Conservation (phyloP, 1,140 invertebrate genomes). For the Tyrophagus putrescentiae region DNA sequence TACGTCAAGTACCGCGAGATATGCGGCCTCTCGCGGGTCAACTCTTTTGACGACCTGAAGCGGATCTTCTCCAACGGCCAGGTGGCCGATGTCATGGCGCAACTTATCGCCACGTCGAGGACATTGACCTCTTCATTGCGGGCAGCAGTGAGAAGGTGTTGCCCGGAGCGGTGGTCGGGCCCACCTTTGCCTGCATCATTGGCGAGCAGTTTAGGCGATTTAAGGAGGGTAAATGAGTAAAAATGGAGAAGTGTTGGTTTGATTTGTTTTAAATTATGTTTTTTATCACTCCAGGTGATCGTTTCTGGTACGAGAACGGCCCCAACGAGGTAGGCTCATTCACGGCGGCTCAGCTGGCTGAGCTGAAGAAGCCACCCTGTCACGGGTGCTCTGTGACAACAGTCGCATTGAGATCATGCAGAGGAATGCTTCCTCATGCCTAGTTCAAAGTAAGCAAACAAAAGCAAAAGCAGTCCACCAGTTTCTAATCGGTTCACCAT, state of each 20-base stretch:
- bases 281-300: slow-evolving; percentile 49
- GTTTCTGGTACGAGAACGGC: slow-evolving; percentile 57
- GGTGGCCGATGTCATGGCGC: slow-evolving; percentile 44
- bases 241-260: slow-evolving; percentile 24
- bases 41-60: slow-evolving; percentile 55
- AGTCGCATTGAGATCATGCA: slow-evolving; percentile 45
- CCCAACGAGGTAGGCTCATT: slow-evolving; percentile 41
- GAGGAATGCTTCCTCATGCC: neutral
- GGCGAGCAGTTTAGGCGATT: slow-evolving; percentile 39
- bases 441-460: neutral
- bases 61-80: slow-evolving; percentile 33
- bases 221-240: slow-evolving; percentile 48
- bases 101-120: slow-evolving; percentile 32
- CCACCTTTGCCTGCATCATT: slow-evolving; percentile 42
- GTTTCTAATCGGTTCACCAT: neutral
- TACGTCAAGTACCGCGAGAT: slow-evolving; percentile 65
- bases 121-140: slow-evolving; percentile 34
- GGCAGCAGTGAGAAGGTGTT: slow-evolving; percentile 31
- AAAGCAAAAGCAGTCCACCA: neutral
- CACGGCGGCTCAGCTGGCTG: slow-evolving; percentile 55
- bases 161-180: slow-evolving; percentile 39
- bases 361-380: slow-evolving; percentile 77
- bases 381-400: slow-evolving; percentile 83
- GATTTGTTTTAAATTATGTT: neutral
- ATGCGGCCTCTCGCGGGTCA: slow-evolving; percentile 56